Evolutionary conservation across 2,113 vertebrate species (phyloP), one percentile per base, ranked within the genome.

Genomic region (Centropus unirufus): DNA sequence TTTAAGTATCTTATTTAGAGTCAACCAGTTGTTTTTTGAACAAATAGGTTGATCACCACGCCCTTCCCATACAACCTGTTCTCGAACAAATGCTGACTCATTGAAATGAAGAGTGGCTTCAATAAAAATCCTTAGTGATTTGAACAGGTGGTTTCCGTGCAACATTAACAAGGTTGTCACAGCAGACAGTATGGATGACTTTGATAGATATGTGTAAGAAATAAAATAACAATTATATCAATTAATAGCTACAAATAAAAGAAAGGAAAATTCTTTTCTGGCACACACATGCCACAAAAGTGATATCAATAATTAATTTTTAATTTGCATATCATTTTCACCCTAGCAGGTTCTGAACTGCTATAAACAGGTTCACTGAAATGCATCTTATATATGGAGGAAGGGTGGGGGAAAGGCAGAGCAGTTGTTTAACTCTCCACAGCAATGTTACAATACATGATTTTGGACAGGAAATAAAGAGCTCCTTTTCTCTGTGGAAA

Each of bases 241-340:
- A 92, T 78, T 93, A 91, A 61, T 27, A 90, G 24, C 22, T 40
- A 57, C 29, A 39, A 12, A 34, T 83, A 61, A 88, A 72, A 21
- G 49, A 51, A 76, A 93, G 87, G 2, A 72, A 83, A 11, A 57
- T 68, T 74, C n/a, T 61, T 74, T 80, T 80, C 46, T 72, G 44
- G 30, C 3, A 62, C 75, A 72, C 76, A 19, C 69, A 34, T 4
- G 1, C 14, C 29, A 27, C 29, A 32, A 69, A 66, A 32, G 70
- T 85, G 6, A 75, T 68, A 55, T 23, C 90, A 40, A 58, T 47
- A 77, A 87, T 93, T 94, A 6, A 86, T 91, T 91, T 89, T 79
- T 63, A 89, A 72, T 63, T 12, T 62, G 32, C 51, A 57, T 18
- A 67, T 18, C 17, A 58, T 72, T 83, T 93, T 90, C 44, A 87